phyloP scores from a whole-genome alignment of 1,140 invertebrate species.

The Brachionus asplanchnoidis region DNA sequence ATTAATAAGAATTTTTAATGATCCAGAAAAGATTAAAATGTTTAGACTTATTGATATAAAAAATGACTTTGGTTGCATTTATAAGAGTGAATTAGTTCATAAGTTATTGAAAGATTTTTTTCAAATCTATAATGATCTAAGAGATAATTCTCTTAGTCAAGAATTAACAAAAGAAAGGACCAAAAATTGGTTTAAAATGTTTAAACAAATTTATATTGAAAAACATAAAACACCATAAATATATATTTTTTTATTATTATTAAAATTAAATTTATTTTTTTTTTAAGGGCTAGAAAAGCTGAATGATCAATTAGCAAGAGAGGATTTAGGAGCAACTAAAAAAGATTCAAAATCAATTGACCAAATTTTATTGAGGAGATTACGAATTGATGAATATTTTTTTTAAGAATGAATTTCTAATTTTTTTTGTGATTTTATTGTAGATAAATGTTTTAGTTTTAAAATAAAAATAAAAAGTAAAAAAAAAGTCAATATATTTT shows the following conservation, averaged over 20 bases:
- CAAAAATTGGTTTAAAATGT: too few species aligned
- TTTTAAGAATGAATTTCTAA: background rate
- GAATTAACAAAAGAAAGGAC: background rate
- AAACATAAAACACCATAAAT: too few species aligned
- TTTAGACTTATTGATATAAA: background rate
- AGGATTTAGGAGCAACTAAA: background rate
- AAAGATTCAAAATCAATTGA: background rate
- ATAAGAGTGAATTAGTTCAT: background rate
- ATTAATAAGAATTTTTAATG: background rate
- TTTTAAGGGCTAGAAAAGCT: background rate
- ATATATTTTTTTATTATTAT: background rate
- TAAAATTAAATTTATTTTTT: background rate
- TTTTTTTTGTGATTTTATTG: too few species aligned
- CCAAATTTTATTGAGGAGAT: background rate
- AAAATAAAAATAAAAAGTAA: too few species aligned
- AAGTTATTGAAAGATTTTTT: too few species aligned
- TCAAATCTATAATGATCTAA: too few species aligned
- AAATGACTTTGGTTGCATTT: background rate
- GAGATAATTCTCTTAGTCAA: too few species aligned
- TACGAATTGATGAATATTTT: background rate
- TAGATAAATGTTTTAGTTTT: too few species aligned
- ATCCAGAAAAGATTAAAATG: background rate
- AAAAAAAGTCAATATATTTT: too few species aligned
- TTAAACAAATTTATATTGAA: too few species aligned
- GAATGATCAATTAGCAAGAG: background rate